A percentile compares a stretch with the other conserved stretches of the same genome.
phyloP scores from a whole-genome alignment of 2,888 invertebrate genomes.

The Trichopria drosophilae region DNA sequence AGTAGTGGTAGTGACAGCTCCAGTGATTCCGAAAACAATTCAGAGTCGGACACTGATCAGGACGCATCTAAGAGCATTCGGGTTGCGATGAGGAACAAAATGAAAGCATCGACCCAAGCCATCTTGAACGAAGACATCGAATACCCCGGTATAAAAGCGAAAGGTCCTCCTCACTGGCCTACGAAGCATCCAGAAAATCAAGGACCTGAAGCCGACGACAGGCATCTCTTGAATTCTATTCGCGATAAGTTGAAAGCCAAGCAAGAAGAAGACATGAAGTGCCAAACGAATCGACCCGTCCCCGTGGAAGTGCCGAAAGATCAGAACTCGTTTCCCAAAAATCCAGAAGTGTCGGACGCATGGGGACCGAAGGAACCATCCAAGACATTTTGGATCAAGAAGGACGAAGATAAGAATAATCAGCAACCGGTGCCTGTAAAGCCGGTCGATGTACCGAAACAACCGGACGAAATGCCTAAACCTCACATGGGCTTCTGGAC shows the following conservation, averaged over 20 bases:
- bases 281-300: conserved; percentile 27
- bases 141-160: conserved; percentile 44
- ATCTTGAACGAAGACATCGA: conserved; percentile 59
- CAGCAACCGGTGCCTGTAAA: conserved; percentile 24
- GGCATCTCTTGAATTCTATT: conserved; percentile 60
- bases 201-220: conserved; percentile 55
- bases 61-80: conserved; percentile 67
- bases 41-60: conserved; percentile 57
- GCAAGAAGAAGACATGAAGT: conserved; percentile 58
- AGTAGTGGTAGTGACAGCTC: conserved; percentile 55
- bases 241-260: conserved; percentile 62
- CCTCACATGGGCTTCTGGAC: conserved; percentile 58
- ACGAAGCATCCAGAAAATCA: background rate
- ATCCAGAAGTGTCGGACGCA: conserved; percentile 45
- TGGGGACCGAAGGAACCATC: conserved; percentile 52
- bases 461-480: conserved; percentile 55
- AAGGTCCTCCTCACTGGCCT: background rate
- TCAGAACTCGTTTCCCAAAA: conserved; percentile 38
- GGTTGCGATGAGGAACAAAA: conserved; percentile 68
- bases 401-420: conserved; percentile 44
- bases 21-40: conserved; percentile 57
- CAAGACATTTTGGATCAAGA: conserved; percentile 49
- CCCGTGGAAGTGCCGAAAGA: conserved; percentile 39
- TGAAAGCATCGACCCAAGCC: conserved; percentile 60
- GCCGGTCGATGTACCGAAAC: conserved; percentile 45